A percentile compares a stretch with the other conserved stretches of the same genome.
These are phyloP conservation scores for Orius laevigatus DNA, from an alignment of 1,140 invertebrate genomes.

Conservation along the genomic window DNA sequence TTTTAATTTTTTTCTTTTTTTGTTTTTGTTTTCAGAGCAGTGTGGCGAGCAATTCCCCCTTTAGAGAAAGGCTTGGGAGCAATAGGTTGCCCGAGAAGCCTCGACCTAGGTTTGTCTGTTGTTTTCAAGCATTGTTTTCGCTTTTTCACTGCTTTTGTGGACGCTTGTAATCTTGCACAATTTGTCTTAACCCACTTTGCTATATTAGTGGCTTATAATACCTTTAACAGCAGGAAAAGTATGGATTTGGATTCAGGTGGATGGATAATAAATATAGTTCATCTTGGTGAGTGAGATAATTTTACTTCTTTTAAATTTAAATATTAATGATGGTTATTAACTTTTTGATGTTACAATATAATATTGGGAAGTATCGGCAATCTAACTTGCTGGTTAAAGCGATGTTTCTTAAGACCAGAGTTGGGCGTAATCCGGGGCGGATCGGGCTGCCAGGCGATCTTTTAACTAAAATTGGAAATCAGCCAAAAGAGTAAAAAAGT, in stretches of 20 bases:
- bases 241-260: neutral
- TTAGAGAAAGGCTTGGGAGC: constrained; percentile 71
- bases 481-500: too few relatives aligned
- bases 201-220: neutral
- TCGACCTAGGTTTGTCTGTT: constrained; percentile 51
- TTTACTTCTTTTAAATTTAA: too few relatives aligned
- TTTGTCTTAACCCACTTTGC: neutral
- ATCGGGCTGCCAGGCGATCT: too few relatives aligned
- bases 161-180: neutral
- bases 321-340: too few relatives aligned
- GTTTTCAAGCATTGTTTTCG: neutral
- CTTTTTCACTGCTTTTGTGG: neutral
- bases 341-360: too few relatives aligned
- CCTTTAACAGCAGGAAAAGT: neutral
- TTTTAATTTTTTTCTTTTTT: neutral
- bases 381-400: too few relatives aligned
- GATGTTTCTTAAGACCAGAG: too few relatives aligned
- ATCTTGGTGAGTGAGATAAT: too few relatives aligned
- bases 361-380: too few relatives aligned
- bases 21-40: constrained; percentile 20
- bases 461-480: too few relatives aligned
- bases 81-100: constrained; percentile 66
- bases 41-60: constrained; percentile 53
- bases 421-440: too few relatives aligned
- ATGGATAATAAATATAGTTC: neutral